phyloP scores from a whole-genome alignment of 2,797 vertebrate species.

The Acrocephalus scirpaceus region DNA sequence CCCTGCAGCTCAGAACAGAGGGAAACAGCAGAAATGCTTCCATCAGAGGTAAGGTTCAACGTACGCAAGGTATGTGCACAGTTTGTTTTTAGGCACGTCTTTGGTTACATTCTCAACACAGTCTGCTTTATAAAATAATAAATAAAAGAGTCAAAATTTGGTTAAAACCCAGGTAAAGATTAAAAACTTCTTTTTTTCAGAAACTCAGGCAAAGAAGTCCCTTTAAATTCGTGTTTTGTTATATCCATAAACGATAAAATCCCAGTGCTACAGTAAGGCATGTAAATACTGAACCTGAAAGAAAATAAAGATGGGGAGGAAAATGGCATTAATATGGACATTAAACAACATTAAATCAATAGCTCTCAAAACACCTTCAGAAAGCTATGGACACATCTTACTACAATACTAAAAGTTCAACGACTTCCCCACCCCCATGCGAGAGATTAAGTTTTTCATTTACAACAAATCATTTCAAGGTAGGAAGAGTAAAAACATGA shows the following conservation, averaged over 20 bases:
- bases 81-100: slow-evolving; percentile 30
- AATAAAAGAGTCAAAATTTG: slow-evolving; percentile 24
- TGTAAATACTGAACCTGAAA: slow-evolving; percentile 93
- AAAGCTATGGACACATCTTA: neutral
- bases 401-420: neutral
- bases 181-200: neutral
- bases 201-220: slow-evolving; percentile 19
- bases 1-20: neutral
- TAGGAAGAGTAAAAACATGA: neutral
- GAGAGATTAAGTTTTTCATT: neutral
- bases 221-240: slow-evolving; percentile 50
- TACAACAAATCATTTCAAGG: neutral
- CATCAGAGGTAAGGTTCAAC: neutral
- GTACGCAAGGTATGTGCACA: neutral
- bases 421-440: neutral
- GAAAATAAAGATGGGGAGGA: neutral
- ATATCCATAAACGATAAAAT: slow-evolving; percentile 96
- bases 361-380: neutral
- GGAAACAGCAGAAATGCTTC: neutral
- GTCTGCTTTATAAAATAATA: slow-evolving; percentile 49
- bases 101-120: slow-evolving; percentile 45
- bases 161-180: neutral
- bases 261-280: slow-evolving; percentile 94
- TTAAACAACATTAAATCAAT: neutral
- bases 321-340: neutral